A percentile compares a stretch with the other conserved stretches of the same genome.
These are phyloP conservation scores for Aculops lycopersici DNA, from an alignment of 1,140 invertebrate species.

Conservation along the genomic window DNA sequence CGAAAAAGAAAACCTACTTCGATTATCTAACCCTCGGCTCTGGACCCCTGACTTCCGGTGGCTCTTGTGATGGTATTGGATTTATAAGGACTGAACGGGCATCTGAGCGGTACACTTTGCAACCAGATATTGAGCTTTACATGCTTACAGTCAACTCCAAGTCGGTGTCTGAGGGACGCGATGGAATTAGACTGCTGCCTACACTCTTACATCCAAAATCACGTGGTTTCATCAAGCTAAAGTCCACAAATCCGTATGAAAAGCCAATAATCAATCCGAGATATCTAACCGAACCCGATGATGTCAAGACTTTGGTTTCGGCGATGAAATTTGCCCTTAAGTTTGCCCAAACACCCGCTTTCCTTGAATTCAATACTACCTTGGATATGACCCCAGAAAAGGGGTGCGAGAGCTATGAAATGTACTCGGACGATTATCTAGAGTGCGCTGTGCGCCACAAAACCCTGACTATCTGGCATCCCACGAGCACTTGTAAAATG, in stretches of 20 bases:
- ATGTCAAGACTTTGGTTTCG: constrained; percentile 40
- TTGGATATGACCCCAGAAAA: constrained; percentile 18
- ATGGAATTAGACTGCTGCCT: constrained; percentile 49
- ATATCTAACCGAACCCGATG: constrained; percentile 45
- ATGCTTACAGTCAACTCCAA: constrained; percentile 19
- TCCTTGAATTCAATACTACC: constrained; percentile 16
- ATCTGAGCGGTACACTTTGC: constrained; percentile 28
- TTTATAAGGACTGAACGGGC: constrained; percentile 53
- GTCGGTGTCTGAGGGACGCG: constrained; percentile 16
- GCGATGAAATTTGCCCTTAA: constrained; percentile 17
- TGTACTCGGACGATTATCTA: constrained; percentile 40
- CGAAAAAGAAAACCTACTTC: background rate
- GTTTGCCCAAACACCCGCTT: constrained; percentile 20
- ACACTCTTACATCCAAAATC: constrained; percentile 39
- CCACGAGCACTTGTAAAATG: constrained; percentile 31
- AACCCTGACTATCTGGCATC: constrained; percentile 42
- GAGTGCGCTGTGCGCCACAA: constrained; percentile 49
- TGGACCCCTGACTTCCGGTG: constrained; percentile 15
- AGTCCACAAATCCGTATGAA: constrained; percentile 48
- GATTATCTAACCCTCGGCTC: constrained; percentile 18
- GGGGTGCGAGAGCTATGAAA: constrained; percentile 33
- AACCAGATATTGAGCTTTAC: constrained; percentile 42
- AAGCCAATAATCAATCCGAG: constrained; percentile 73
- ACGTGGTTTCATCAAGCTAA: constrained; percentile 37
- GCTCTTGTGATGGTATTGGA: constrained; percentile 33